Evolutionary conservation across 2,888 invertebrate genomes (phyloP).

Genomic region (Phengaris alcon): DNA sequence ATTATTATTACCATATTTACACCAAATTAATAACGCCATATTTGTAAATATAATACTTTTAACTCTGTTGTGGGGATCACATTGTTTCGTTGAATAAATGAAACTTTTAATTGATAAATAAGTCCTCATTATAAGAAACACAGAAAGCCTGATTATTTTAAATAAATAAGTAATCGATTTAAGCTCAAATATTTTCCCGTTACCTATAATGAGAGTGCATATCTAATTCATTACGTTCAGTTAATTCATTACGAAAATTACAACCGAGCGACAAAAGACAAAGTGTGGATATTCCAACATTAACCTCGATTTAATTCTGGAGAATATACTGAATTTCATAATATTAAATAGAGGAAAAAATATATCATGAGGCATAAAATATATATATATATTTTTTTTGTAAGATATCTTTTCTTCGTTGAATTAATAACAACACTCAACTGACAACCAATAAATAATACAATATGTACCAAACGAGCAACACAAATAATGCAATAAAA

Average conservation of each 20-base stretch:
- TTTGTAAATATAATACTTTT: background rate
- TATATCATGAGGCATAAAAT: too few relatives aligned
- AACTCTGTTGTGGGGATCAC: background rate
- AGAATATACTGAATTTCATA: too few relatives aligned
- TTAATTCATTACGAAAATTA: background rate
- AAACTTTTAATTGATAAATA: constrained; percentile 1
- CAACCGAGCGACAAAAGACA: background rate
- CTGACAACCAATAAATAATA: too few relatives aligned
- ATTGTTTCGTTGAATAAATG: background rate
- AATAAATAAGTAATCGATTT: background rate
- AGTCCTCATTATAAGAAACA: background rate
- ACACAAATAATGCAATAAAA: background rate
- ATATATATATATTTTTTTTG: too few relatives aligned
- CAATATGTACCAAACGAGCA: background rate
- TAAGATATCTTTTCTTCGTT: too few relatives aligned
- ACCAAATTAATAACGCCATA: too few relatives aligned
- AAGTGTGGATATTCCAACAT: background rate
- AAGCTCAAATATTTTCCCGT: background rate
- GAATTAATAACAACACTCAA: too few relatives aligned
- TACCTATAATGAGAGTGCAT: constrained; percentile 12
- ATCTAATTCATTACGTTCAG: background rate
- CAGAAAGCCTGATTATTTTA: background rate
- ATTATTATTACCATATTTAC: too few relatives aligned
- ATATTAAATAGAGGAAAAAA: too few relatives aligned
- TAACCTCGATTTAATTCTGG: background rate